Base-by-base conservation (phyloP, 2,113 vertebrate species). In the Rhinopomastus cyanomelas region DNA sequence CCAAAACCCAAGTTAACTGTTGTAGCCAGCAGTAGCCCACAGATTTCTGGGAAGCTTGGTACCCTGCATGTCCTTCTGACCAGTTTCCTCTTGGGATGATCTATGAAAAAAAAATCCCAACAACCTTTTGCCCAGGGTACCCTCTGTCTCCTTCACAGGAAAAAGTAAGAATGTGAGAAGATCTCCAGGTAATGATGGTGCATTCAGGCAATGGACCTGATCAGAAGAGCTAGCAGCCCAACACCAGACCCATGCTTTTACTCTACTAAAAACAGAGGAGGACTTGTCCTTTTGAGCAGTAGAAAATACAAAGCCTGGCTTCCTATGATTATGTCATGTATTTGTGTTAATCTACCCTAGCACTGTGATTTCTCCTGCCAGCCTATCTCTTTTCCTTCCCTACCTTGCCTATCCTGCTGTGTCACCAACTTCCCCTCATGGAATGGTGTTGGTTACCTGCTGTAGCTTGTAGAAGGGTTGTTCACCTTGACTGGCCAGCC, bases 231-330 rank as follows among this genome's bases (percentile, higher is more conserved):
- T 56, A 48, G 18, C 12, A 46, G 20, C 21, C 53, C 65, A 62
- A 2, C 29, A 15, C 30, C 2, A 2, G 55, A 56, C 25, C 22
- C 49, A 9, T 4, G 26, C 42, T 67, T 30, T 32, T 11, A 0
- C 51, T n/a, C 30, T 8, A 11, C 2, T 36, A 51, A 26, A 57
- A 65, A 32, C 12, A 60, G 62, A n/a, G 13, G 3, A 69, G 48
- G 60, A 27, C 13, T 62, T 27, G 4, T 51, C 17, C 52, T 56
- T 60, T 34, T 15, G 27, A 85, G 64, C 64, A 49, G 21, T 16
- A 19, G 23, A 61, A 73, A 76, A 75, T 5, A 46, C 0, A 2
- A 87, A 79, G n/a, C 62, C 36, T 57, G 64, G 21, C 7, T 66
- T 68, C n/a, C 39, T 34, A 2, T 2, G 59, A 46, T 32, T 30